Percentiles rank a stretch among this genome's conserved stretches.
phyloP scores from a whole-genome alignment of 2,797 vertebrate genomes.

The Hoplostethus mediterraneus region DNA sequence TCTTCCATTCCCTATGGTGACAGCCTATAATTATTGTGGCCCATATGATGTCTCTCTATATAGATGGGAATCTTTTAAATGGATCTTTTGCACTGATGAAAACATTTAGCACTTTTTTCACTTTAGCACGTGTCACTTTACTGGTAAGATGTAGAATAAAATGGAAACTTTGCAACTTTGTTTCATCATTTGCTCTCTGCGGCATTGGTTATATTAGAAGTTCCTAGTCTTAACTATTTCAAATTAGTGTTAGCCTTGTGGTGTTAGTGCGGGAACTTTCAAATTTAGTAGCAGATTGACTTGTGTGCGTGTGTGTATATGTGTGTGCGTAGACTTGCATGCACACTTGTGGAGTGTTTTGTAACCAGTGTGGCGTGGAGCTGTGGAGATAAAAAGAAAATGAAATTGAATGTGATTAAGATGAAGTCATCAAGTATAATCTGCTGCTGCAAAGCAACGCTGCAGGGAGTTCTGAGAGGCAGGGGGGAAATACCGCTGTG shows the following conservation, averaged over 20 bases:
- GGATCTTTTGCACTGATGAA: too few relatives aligned
- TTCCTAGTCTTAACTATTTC: not conserved
- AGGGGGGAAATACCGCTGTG: conserved; percentile 50
- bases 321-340: conserved; percentile 35
- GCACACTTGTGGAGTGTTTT: conserved; percentile 66
- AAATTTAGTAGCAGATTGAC: conserved; percentile 21
- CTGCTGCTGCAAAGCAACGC: conserved; percentile 65
- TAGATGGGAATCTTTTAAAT: too few relatives aligned
- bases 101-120: too few relatives aligned
- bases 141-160: too few relatives aligned
- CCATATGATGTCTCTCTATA: too few relatives aligned
- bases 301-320: not conserved
- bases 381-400: conserved; percentile 79
- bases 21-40: too few relatives aligned
- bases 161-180: too few relatives aligned
- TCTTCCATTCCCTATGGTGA: not conserved
- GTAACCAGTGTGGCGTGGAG: conserved; percentile 50
- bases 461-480: conserved; percentile 52
- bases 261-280: conserved; percentile 39
- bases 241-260: conserved; percentile 26
- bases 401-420: conserved; percentile 82
- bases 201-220: not conserved
- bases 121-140: too few relatives aligned
- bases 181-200: not conserved
- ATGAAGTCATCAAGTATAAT: conserved; percentile 83